These are phyloP conservation scores for Stichodactyla mertensii DNA, from an alignment of 64 coral and sea anemone genomes.

Conservation along the genomic window DNA sequence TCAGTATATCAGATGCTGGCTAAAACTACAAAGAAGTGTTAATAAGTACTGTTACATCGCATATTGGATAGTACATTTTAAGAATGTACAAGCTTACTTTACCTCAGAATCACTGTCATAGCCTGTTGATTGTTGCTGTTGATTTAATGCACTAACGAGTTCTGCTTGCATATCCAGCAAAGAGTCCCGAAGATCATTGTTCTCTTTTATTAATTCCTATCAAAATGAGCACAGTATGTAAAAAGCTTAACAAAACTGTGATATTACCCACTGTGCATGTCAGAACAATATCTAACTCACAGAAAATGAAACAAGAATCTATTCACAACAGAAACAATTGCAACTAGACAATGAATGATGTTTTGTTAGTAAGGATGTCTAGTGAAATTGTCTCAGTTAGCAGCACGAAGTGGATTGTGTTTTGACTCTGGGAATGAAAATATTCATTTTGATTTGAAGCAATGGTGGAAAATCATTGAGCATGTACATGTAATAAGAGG, in stretches of 20 bases:
- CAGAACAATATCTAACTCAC: no score
- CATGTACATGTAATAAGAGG: no score
- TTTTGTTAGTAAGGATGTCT: no score
- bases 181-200: slow-evolving; percentile 79
- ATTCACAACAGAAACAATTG: no score
- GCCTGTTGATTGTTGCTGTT: slow-evolving; percentile 49
- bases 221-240: background rate
- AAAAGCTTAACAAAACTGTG: background rate
- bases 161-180: slow-evolving; percentile 77
- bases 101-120: slow-evolving; percentile 57
- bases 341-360: no score
- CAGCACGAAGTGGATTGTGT: background rate
- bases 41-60: no score
- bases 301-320: background rate
- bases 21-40: no score
- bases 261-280: background rate
- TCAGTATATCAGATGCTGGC: no score
- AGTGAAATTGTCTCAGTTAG: background rate
- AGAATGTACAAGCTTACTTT: background rate
- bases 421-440: background rate
- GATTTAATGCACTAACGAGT: slow-evolving; percentile 83
- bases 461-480: background rate
- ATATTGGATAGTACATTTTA: no score
- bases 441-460: background rate
- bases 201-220: slow-evolving; percentile 94